A percentile compares a stretch with the other conserved stretches of the same genome.
These are phyloP conservation scores for Ectemnius cavifrons DNA, from an alignment of 2,888 invertebrate genomes.

Conservation along the genomic window DNA sequence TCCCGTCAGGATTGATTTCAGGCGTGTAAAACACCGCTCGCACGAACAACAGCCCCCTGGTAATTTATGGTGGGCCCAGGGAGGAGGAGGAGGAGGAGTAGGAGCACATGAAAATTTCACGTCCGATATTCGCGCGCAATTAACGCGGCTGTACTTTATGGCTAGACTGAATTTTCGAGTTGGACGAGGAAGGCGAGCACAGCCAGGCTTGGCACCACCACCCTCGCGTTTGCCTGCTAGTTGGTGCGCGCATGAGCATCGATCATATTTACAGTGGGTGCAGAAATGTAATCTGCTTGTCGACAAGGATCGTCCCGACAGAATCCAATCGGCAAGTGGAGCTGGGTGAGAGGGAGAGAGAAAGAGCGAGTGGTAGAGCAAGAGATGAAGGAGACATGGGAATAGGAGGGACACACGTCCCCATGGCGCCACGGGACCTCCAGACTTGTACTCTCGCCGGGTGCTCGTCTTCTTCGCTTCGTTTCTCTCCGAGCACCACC, in stretches of 20 bases:
- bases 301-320: slow-evolving; percentile 46
- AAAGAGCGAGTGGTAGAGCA: slow-evolving; percentile 8
- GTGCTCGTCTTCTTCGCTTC: slow-evolving; percentile 14
- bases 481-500: slow-evolving; percentile 23
- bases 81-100: no score
- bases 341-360: slow-evolving; percentile 13
- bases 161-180: no score
- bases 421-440: slow-evolving; percentile 56
- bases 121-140: no score
- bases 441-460: background rate
- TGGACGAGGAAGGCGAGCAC: no score
- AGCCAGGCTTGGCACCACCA: no score
- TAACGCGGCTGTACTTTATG: no score
- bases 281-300: slow-evolving; percentile 59
- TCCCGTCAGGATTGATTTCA: no score
- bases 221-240: background rate
- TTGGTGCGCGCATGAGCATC: slow-evolving; percentile 39
- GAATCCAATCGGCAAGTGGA: slow-evolving; percentile 22
- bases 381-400: slow-evolving; percentile 18
- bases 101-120: no score
- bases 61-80: no score
- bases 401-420: background rate
- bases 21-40: no score
- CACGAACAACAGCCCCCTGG: no score
- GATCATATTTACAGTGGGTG: slow-evolving; percentile 61